These are phyloP conservation scores for Pseudopipra pipra DNA, from an alignment of 2,113 vertebrate species.

Conservation along the genomic window DNA sequence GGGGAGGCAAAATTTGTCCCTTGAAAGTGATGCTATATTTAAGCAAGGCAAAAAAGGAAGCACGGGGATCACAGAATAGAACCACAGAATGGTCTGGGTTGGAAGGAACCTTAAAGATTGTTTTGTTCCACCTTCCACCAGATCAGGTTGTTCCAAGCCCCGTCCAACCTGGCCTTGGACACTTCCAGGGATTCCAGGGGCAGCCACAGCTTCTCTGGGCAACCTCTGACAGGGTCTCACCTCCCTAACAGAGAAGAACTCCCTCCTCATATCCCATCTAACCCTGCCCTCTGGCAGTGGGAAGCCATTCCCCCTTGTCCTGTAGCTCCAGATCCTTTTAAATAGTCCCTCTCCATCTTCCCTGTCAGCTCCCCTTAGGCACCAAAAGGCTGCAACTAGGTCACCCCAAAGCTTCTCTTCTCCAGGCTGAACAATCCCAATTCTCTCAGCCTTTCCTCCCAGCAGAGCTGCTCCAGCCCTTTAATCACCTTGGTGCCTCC, in stretches of 20 bases:
- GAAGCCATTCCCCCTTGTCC: background rate
- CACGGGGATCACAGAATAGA: background rate
- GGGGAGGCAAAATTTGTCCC: background rate
- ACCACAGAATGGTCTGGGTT: background rate
- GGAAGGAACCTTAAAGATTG: background rate
- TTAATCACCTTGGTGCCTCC: background rate
- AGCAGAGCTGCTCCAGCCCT: background rate
- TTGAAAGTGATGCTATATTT: background rate
- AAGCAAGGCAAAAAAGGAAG: background rate
- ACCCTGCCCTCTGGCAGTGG: background rate
- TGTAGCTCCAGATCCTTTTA: background rate
- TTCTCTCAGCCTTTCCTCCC: background rate
- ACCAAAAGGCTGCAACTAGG: background rate
- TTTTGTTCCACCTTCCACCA: rapidly evolving
- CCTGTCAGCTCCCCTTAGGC: background rate
- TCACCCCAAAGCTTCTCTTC: background rate
- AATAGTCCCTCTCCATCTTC: background rate
- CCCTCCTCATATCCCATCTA: background rate
- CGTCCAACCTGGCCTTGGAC: rapidly evolving
- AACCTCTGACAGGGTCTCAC: background rate
- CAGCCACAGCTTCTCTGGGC: background rate
- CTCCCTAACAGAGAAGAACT: background rate
- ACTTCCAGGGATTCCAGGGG: background rate
- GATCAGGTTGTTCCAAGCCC: background rate
- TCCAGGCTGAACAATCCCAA: background rate